phyloP scores from a whole-genome alignment of 2,113 vertebrate species.

The Rhabdomys dilectus region DNA sequence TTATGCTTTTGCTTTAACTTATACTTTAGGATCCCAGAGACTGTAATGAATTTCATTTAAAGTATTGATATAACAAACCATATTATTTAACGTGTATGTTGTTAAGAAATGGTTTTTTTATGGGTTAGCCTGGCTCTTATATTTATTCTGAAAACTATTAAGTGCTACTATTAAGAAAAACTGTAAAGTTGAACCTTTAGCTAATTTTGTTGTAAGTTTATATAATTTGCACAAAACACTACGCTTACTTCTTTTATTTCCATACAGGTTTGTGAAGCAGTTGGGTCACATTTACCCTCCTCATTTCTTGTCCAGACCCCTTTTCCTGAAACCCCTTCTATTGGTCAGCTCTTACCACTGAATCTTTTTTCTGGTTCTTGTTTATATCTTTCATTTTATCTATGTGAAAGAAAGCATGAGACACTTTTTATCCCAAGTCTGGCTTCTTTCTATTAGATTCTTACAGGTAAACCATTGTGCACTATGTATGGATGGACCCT shows the following conservation, averaged over 20 bases:
- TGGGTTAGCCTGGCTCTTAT: neutral
- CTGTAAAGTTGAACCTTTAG: neutral
- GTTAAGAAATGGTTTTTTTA: neutral
- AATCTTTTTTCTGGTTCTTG: neutral
- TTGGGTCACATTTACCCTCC: neutral
- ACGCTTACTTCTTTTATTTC: neutral
- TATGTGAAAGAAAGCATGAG: neutral
- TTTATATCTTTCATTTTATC: neutral
- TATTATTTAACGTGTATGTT: neutral
- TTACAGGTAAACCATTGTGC: neutral
- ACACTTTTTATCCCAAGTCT: neutral
- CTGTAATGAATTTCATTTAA: neutral
- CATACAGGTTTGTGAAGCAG: neutral
- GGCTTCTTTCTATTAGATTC: neutral
- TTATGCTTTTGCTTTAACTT: conserved; percentile 9
- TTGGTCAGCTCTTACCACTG: neutral
- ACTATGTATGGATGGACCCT: neutral
- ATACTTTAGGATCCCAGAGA: neutral
- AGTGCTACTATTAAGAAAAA: neutral
- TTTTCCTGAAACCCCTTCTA: neutral
- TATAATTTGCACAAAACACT: neutral
- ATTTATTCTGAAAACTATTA: conserved; percentile 31
- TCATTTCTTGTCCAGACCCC: neutral
- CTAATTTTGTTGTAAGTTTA: neutral
- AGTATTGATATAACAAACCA: neutral